Evolutionary conservation across 2,113 vertebrate species (phyloP), one percentile per base, ranked within the genome.

Genomic region (Patagioenas fasciata): DNA sequence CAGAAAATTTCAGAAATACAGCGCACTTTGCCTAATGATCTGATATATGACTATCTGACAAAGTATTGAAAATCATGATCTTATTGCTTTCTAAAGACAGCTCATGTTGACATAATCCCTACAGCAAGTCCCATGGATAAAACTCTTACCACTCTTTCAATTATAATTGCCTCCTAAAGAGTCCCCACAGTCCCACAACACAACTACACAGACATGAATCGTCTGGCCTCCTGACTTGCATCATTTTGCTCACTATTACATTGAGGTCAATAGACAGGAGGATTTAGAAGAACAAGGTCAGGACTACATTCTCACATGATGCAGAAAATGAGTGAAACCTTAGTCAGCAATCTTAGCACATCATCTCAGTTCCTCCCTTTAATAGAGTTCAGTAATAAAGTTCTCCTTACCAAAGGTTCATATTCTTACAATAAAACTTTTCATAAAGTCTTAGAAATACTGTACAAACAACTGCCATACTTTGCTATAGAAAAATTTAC

Each of bases 231-330:
- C 73, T 18, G 47, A 72, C 32, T 26, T 61, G 71, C 28, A 80
- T 6, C 64, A 20, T 1, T 6, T 8, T 91, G 36, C n/a, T 53
- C n/a, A 82, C 28, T 31, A 75, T 50, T 44, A 56, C 62, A 48
- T 0, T 10, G 34, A 90, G n/a, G 51, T 51, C 51, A 85, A 56
- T 0, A 44, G 26, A 42, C 40, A 73, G 60, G 13, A 89, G 9
- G 54, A 69, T 50, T 75, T 75, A 53, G 31, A 69, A 88, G 42
- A 91, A 95, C n/a, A 64, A 67, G 31, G 44, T 71, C 57, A 89
- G 48, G 50, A 48, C 51, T 29, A 77, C 1, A 1, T 47, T 77
- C 67, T 77, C 74, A 56, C 9, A 40, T 5, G 9, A 79, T 34
- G 21, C 51, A 67, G 23, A 75, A 32, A 80, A 24, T 15, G 5